A percentile compares a stretch with the other conserved stretches of the same genome.
Conservation (phyloP, 2,888 invertebrate species). For the Amiota communis region DNA sequence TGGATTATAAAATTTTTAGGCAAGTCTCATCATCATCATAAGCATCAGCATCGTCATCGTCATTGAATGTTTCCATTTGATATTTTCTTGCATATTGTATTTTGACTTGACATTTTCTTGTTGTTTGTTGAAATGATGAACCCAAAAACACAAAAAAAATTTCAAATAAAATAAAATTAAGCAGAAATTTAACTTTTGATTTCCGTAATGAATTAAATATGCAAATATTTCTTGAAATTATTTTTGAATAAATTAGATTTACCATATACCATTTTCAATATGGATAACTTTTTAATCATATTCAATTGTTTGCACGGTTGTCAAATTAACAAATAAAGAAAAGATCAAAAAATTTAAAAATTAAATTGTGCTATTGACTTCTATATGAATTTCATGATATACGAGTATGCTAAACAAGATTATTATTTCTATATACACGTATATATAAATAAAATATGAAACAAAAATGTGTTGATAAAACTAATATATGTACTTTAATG, state of each 20-base stretch:
- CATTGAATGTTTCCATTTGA: no score
- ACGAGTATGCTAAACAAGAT: background rate
- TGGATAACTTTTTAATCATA: no score
- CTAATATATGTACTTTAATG: background rate
- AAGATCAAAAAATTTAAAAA: background rate
- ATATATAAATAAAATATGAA: background rate
- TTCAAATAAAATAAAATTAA: background rate
- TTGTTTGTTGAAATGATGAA: no score
- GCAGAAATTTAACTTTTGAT: background rate
- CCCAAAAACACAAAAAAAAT: background rate
- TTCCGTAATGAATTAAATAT: conserved; percentile 1
- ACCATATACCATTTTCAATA: no score
- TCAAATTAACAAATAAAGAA: background rate
- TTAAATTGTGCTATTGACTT: background rate
- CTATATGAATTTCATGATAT: background rate
- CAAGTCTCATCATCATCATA: background rate
- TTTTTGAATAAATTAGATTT: background rate
- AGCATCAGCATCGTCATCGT: no score
- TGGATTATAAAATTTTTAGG: background rate
- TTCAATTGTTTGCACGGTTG: no score
- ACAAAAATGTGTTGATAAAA: background rate
- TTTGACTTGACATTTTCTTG: conserved; percentile 1
- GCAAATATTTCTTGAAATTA: background rate
- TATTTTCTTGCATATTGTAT: background rate
- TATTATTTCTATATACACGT: conserved; percentile 3